Base-by-base conservation (phyloP, 2,113 vertebrate genomes). In the Tragelaphus scriptus region DNA sequence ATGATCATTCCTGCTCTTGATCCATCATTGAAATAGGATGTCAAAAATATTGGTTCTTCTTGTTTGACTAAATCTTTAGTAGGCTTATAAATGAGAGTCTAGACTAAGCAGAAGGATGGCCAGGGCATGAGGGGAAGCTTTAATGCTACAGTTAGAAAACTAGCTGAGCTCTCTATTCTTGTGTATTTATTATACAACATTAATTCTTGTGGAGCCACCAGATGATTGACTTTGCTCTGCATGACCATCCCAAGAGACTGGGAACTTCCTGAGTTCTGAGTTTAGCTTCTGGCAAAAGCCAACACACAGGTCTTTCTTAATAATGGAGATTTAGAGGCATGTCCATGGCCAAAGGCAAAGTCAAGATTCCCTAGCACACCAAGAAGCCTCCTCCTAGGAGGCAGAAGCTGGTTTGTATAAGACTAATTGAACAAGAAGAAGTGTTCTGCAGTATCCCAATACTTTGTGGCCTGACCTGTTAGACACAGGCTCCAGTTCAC, bases 271-370 rank as follows among this genome's bases (percentile, higher is more conserved):
- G 25, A 95, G 68, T 95, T 91, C 79, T 96, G n/a, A 59, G 47
- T 7, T 53, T 86, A 53, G 16, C 47, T 95, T 97, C 40, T 97
- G 68, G 7, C 49, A 95, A 96, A 97, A 91, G 6, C 28, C 16
- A 91, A 1, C 7, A 85, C 7, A 85, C 23, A 59, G 55, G 1
- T 88, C 11, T 86, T 89, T 90, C 32, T 9, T 93, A 8, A 6
- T 84, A 8, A 17, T 89, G 59, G 61, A 65, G 32, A 4, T 96
- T 75, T 40, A 71, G 26, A 59, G 32, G 30, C 13, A 87, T 85
- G 23, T 53, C 40, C 17, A 51, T 85, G 28, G 30, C 12, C 53
- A 97, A 25, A 94, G 80, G 32, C 23, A 93, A 84, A 88, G 6
- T 93, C 5, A 94, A n/a, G 26, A 55, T 56, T 80, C 44, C 59